Evolutionary conservation across 2,113 vertebrate genomes (phyloP), one percentile per base, ranked within the genome.

Genomic region (Eonycteris spelaea): DNA sequence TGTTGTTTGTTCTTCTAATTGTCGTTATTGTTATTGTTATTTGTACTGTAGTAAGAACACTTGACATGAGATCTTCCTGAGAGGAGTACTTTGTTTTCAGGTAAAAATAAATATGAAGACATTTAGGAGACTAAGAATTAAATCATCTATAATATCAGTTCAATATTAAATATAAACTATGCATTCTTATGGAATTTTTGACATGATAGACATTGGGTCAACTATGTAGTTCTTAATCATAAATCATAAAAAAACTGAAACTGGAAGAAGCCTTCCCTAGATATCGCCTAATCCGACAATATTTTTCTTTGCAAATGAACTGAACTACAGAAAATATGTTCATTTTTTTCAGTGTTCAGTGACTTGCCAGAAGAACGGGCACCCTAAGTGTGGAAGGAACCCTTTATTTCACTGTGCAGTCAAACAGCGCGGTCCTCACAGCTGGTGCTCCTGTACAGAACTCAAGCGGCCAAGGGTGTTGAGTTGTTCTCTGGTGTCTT

Each of bases 131-230:
- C 35, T 82, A 74, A 82, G 18, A 95, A 96, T 88, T 40, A 86
- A 95, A 78, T 95, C 53, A 86, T 61, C 89, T 85, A 59, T 77
- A 87, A n/a, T 61, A 48, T 87, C 53, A 92, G 55, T 84, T 96
- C 63, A 84, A 85, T 83, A 40, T 92, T 77, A 87, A 83, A 65
- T 90, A 80, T 43, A 63, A 71, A 67, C 7, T 90, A 15, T 38
- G 1, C 61, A 38, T 68, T 30, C 79, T 67, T 90, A 43, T 71
- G 70, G 57, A 51, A 86, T 84, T 87, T 93, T 95, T 88, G 30
- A 93, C 33, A 57, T 38, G 18, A 63, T 55, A 86, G 87, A 74
- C 80, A 88, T 57, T 84, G 28, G 51, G 10, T 78, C 7, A 86
- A 40, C 24, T 68, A 59, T 92, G 7, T 90, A 80, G 26, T 77